Base-by-base conservation (phyloP, 2,888 invertebrate species). In the Temnothorax rugatulus region DNA sequence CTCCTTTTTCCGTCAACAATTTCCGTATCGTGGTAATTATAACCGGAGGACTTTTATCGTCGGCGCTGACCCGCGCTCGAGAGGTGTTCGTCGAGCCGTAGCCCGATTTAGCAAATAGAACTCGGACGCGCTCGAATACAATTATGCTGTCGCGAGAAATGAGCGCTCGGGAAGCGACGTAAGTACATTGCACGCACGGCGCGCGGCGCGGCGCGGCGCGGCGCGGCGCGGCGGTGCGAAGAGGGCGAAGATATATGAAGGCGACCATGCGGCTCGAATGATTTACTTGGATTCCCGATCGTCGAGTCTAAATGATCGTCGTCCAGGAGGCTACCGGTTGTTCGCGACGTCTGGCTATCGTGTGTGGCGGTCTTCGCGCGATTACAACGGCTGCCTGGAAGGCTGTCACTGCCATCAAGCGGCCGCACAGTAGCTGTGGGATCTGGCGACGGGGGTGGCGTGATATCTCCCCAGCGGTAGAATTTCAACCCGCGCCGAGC, bases 401-500 rank as follows among this genome's bases (percentile, higher is more conserved):
- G 76, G 82, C 90, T 90, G 90, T 90, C 90, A 90, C 88, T 90
- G 84, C 73, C 89, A 85, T 89, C 90, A 88, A 88, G 85, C 79
- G 71, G 84, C 82, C 82, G 86, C 87, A 87, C 87, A 87, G 82
- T 83, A 87, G 89, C 83, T 90, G 90, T 73, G 76, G 84, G 86
- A 73, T 57, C 77, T 52, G 82, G 82, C 77, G 82, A 87, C 85
- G 86, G 87, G 89, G 90, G 90, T 88, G 90, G 89, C 84, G 86
- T 84, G 87, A 84, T 68, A 82, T 61, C 75, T 82, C 66, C 88
- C 77, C 89, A 85, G 87, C 86, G 82, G 90, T 89, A 91, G 92
- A 91, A 92, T 91, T 93, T 89, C 90, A 89, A 90, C 89, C 89
- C 91, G 86, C 34, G 86, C 85, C 90, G 87, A 93, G 86, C 85